Percentiles rank a stretch among this genome's conserved stretches.
Evolutionary conservation across 2,113 vertebrate genomes (phyloP).

Genomic region (Solenodon paradoxus): DNA sequence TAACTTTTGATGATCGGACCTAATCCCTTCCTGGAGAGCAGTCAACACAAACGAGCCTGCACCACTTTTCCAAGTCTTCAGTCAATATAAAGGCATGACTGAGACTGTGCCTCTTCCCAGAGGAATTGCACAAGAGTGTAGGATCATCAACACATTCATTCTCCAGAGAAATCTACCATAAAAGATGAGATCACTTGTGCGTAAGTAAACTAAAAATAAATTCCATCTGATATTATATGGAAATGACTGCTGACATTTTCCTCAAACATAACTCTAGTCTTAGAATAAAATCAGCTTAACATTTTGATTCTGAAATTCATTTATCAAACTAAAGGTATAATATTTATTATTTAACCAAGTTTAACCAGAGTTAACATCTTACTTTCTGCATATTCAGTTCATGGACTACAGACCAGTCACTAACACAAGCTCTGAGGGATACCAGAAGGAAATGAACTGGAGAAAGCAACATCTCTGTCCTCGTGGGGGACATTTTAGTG

Average conservation of each 20-base stretch:
- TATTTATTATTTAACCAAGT: not conserved
- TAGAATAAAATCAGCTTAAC: slow-evolving; percentile 14
- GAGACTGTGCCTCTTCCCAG: slow-evolving; percentile 42
- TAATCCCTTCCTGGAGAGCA: not conserved
- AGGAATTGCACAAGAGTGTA: not conserved
- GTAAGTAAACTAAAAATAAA: slow-evolving; percentile 76
- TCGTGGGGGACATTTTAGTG: not conserved
- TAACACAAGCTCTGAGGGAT: not conserved
- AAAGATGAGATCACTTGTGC: slow-evolving; percentile 72
- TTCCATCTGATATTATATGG: slow-evolving; percentile 39
- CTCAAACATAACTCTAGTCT: slow-evolving; percentile 55
- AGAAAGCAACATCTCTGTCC: not conserved
- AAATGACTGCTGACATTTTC: slow-evolving; percentile 42
- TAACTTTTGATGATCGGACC: not conserved
- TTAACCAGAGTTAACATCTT: not conserved
- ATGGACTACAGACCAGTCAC: not conserved
- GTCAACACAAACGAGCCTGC: not conserved
- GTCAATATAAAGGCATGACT: not conserved
- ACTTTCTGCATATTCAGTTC: not conserved
- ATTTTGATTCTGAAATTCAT: slow-evolving; percentile 24
- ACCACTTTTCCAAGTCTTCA: not conserved
- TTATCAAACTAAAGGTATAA: not conserved
- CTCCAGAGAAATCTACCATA: slow-evolving; percentile 63
- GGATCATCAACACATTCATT: slow-evolving; percentile 64
- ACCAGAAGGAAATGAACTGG: not conserved